Evolutionary conservation across 1,140 invertebrate genomes (phyloP).

Genomic region (Hormaphis cornu): DNA sequence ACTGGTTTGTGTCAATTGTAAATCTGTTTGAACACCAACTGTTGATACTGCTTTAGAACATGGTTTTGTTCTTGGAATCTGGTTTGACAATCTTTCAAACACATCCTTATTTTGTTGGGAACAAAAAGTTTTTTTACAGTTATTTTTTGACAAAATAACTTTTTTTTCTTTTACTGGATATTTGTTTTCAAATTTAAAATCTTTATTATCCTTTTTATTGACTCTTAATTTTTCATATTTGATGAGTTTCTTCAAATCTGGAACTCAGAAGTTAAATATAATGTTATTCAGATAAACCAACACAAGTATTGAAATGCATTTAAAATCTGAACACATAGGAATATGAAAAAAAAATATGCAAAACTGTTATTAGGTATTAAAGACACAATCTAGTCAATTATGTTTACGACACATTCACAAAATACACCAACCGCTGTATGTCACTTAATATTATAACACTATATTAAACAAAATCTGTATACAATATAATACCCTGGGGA

Average conservation of each 20-base stretch:
- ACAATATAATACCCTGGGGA: too few species aligned
- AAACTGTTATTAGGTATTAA: too few species aligned
- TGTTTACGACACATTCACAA: too few species aligned
- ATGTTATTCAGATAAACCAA: too few species aligned
- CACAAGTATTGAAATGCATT: too few species aligned
- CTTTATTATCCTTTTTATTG: background rate
- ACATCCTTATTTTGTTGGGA: background rate
- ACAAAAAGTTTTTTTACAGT: background rate
- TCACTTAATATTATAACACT: too few species aligned
- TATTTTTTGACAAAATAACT: background rate
- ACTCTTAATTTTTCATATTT: conserved; percentile 9
- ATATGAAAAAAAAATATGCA: too few species aligned
- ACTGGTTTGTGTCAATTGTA: background rate
- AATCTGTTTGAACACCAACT: conserved; percentile 9
- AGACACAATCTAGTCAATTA: too few species aligned
- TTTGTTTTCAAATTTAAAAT: background rate
- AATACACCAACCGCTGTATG: too few species aligned
- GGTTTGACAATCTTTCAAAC: conserved; percentile 12
- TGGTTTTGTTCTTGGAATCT: background rate
- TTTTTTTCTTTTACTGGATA: background rate
- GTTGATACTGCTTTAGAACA: conserved; percentile 6
- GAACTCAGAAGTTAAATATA: too few species aligned
- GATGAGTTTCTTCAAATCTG: conserved; percentile 25
- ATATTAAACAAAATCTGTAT: too few species aligned
- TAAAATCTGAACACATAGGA: too few species aligned